phyloP scores from a whole-genome alignment of 1,140 invertebrate genomes.

The Brachionus rubens region DNA sequence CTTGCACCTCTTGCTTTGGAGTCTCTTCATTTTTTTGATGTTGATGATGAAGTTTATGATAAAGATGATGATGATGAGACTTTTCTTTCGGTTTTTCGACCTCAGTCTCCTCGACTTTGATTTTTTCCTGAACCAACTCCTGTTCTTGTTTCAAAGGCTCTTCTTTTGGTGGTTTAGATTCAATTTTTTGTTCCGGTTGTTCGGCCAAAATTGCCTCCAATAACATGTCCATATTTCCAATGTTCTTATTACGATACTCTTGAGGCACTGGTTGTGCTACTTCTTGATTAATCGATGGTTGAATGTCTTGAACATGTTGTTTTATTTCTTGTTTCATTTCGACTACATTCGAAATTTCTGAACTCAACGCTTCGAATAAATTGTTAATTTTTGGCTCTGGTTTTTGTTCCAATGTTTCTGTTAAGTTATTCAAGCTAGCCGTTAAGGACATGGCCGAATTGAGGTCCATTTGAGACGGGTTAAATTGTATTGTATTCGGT shows the following conservation, averaged over 20 bases:
- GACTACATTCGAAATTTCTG: too few relatives aligned
- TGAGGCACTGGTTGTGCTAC: not conserved
- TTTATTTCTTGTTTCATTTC: not conserved
- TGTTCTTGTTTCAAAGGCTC: too few relatives aligned
- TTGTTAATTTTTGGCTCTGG: too few relatives aligned
- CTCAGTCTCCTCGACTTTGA: not conserved
- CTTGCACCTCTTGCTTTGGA: not conserved
- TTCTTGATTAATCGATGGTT: not conserved
- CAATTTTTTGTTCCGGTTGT: not conserved
- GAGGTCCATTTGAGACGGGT: constrained; percentile 7
- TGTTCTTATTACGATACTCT: not conserved
- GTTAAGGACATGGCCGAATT: constrained; percentile 32
- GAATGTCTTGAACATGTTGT: not conserved
- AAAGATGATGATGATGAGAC: constrained; percentile 10
- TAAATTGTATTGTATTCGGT: constrained; percentile 18
- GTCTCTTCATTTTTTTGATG: not conserved
- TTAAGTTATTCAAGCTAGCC: constrained; percentile 17
- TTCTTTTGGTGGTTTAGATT: too few relatives aligned
- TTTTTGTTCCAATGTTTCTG: not conserved
- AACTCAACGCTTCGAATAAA: too few relatives aligned
- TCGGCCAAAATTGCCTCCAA: constrained; percentile 11
- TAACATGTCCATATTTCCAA: constrained; percentile 18
- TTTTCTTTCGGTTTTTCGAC: not conserved
- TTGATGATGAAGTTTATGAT: not conserved
- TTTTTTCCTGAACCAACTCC: not conserved